A percentile compares a stretch with the other conserved stretches of the same genome.
Conservation (phyloP, 1,140 invertebrate genomes). For the Dendroctonus ponderosae region DNA sequence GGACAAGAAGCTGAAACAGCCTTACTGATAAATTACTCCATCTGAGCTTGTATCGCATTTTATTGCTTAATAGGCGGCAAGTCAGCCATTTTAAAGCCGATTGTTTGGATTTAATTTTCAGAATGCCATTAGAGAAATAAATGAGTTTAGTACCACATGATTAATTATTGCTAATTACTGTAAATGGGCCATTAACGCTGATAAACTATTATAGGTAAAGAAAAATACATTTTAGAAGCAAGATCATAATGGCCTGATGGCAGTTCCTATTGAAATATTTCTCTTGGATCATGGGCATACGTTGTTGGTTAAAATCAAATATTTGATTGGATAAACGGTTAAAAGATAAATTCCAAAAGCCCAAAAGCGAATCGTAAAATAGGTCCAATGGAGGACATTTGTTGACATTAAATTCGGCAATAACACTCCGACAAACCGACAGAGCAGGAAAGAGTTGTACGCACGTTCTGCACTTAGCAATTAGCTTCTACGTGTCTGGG, state of each 20-base stretch:
- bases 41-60: conserved; percentile 19
- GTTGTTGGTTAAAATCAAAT: too few relatives aligned
- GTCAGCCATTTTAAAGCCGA: conserved; percentile 21
- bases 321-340: too few relatives aligned
- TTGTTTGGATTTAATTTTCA: conserved; percentile 9
- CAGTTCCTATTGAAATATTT: too few relatives aligned
- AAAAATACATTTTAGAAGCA: too few relatives aligned
- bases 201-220: too few relatives aligned
- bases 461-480: conserved; percentile 34
- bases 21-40: conserved; percentile 23
- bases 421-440: conserved; percentile 35
- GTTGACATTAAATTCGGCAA: conserved; percentile 33
- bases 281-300: too few relatives aligned
- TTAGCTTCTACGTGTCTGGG: conserved; percentile 31
- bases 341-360: too few relatives aligned
- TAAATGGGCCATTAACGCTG: too few relatives aligned
- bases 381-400: conserved; percentile 27
- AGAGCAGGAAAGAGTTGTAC: conserved; percentile 34
- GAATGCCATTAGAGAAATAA: neutral
- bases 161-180: too few relatives aligned
- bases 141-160: neutral
- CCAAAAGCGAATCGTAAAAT: conserved; percentile 11
- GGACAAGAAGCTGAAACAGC: conserved; percentile 27
- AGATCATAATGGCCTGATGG: too few relatives aligned
- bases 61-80: conserved; percentile 24